A percentile compares a stretch with the other conserved stretches of the same genome.
phyloP scores from a whole-genome alignment of 2,113 vertebrate genomes.

The Gallinago paraguaiae region DNA sequence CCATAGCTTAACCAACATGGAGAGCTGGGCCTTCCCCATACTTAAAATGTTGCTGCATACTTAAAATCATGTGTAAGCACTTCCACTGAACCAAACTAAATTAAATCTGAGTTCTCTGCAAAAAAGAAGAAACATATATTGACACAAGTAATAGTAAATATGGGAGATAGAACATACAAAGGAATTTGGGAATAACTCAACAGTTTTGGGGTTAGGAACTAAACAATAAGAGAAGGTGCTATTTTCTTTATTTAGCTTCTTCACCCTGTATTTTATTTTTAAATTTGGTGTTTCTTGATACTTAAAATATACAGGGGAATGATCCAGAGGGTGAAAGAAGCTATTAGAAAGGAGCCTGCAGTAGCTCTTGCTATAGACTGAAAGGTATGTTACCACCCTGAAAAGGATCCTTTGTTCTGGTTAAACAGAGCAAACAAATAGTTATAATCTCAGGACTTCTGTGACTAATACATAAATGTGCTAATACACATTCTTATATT shows the following conservation, averaged over 20 bases:
- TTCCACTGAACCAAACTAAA: not conserved
- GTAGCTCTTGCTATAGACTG: not conserved
- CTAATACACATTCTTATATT: not conserved
- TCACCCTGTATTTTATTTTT: not conserved
- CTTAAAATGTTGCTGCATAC: not conserved
- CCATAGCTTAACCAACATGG: not conserved
- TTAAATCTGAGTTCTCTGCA: not conserved
- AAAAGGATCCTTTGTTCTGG: not conserved
- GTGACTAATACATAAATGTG: not conserved
- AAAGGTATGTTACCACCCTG: not conserved
- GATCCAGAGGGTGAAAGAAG: not conserved
- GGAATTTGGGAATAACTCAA: not conserved
- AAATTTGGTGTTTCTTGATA: not conserved
- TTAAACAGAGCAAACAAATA: conserved; percentile 1
- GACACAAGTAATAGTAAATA: not conserved
- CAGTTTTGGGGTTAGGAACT: not conserved
- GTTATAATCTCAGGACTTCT: not conserved
- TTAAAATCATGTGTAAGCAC: not conserved
- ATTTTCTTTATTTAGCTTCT: not conserved
- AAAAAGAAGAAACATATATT: not conserved
- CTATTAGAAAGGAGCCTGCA: not conserved
- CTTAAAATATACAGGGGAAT: not conserved
- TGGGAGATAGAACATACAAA: not conserved
- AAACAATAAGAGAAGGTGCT: not conserved
- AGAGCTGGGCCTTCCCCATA: not conserved